These are phyloP conservation scores for Gobius niger DNA, from an alignment of 2,113 vertebrate species.

Conservation along the genomic window DNA sequence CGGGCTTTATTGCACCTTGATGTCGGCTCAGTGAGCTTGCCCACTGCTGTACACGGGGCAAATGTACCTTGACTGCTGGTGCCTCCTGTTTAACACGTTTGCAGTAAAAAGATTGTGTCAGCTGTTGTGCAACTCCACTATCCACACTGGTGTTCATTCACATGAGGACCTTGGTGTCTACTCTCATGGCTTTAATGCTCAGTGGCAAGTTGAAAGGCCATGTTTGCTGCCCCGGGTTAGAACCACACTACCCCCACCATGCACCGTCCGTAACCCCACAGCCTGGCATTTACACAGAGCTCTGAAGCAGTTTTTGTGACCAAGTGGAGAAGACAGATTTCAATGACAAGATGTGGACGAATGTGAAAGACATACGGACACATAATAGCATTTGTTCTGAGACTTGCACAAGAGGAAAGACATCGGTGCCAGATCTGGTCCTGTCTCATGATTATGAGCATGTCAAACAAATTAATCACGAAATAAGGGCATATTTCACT, in stretches of 20 bases:
- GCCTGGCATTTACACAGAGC: slow-evolving; percentile 14
- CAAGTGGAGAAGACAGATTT: too few species aligned
- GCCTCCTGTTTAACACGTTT: slow-evolving; percentile 38
- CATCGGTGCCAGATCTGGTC: too few species aligned
- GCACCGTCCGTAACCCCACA: slow-evolving; percentile 18
- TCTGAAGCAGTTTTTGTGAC: too few species aligned
- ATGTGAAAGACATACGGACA: too few species aligned
- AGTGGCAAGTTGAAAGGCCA: slow-evolving; percentile 61
- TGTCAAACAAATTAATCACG: too few species aligned
- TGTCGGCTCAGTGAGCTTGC: neutral
- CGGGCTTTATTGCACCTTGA: too few species aligned
- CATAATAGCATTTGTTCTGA: too few species aligned
- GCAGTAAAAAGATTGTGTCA: slow-evolving; percentile 28
- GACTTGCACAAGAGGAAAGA: too few species aligned
- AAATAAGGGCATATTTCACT: too few species aligned
- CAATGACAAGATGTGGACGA: too few species aligned
- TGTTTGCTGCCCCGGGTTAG: slow-evolving; percentile 18
- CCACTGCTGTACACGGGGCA: neutral
- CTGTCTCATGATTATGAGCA: too few species aligned
- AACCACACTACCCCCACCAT: slow-evolving; percentile 6
- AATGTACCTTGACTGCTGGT: slow-evolving; percentile 20
- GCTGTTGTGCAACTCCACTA: neutral
- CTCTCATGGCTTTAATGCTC: slow-evolving; percentile 42
- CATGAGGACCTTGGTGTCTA: slow-evolving; percentile 12
- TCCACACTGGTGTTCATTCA: neutral